These are phyloP conservation scores for Cremastinae sp. DNA, from an alignment of 2,888 invertebrate genomes.

Conservation along the genomic window DNA sequence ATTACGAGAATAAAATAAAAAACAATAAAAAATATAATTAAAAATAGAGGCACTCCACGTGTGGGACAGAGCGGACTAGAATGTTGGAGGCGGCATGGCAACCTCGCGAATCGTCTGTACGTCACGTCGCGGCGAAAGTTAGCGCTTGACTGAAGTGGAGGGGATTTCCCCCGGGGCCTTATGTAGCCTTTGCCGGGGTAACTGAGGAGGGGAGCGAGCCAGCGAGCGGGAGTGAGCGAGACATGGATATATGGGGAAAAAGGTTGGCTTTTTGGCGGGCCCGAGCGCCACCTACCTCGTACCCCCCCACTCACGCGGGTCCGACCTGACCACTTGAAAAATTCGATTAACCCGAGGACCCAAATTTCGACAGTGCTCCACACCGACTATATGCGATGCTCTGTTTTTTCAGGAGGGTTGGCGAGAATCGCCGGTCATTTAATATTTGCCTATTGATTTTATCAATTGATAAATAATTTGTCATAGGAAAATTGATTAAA, in stretches of 20 bases:
- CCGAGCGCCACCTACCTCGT: slow-evolving; percentile 46
- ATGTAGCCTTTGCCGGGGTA: slow-evolving; percentile 71
- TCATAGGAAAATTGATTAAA: no score
- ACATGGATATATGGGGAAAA: no score
- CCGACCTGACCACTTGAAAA: slow-evolving; percentile 66
- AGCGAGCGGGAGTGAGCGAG: slow-evolving; percentile 23
- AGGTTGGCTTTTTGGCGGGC: slow-evolving; percentile 44
- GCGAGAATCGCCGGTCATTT: neutral
- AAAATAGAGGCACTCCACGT: slow-evolving; percentile 59
- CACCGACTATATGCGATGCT: neutral
- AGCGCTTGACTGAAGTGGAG: slow-evolving; percentile 75
- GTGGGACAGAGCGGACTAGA: slow-evolving; percentile 61
- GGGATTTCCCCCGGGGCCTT: slow-evolving; percentile 74
- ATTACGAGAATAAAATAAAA: slow-evolving; percentile 30
- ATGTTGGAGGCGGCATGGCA: slow-evolving; percentile 61
- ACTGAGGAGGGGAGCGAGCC: slow-evolving; percentile 57
- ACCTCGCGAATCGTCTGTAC: slow-evolving; percentile 61
- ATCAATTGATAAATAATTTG: no score
- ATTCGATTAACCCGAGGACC: slow-evolving; percentile 3
- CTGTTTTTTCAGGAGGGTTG: neutral
- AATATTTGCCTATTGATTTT: no score
- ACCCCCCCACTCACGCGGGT: slow-evolving; percentile 48
- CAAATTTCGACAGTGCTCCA: no score
- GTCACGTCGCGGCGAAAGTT: slow-evolving; percentile 69
- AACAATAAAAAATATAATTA: slow-evolving; percentile 36